Evolutionary conservation across 2,797 vertebrate genomes (phyloP).

Genomic region (Cryptoblepharus egeriae): DNA sequence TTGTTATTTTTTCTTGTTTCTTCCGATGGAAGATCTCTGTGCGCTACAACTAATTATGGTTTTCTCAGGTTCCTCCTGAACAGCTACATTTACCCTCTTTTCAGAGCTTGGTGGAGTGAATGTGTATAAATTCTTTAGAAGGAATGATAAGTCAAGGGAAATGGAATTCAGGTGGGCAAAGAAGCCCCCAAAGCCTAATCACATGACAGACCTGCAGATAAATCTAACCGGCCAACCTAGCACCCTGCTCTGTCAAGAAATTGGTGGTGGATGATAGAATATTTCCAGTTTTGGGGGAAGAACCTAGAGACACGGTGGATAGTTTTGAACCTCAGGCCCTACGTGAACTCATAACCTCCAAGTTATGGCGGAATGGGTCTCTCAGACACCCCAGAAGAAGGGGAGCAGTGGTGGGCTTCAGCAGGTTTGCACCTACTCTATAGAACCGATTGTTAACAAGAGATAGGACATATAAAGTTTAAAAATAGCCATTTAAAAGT

Average conservation of each 20-base stretch:
- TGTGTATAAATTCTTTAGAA: slow-evolving; percentile 15
- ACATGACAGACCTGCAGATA: slow-evolving; percentile 33
- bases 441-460: too few relatives aligned
- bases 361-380: too few relatives aligned
- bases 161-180: slow-evolving; percentile 21
- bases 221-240: slow-evolving; percentile 35
- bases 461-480: too few relatives aligned
- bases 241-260: slow-evolving; percentile 37
- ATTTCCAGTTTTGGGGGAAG: slow-evolving; percentile 18
- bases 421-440: too few relatives aligned
- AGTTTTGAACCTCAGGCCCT: too few relatives aligned
- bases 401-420: too few relatives aligned
- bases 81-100: slow-evolving; percentile 23
- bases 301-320: too few relatives aligned
- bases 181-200: background rate
- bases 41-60: slow-evolving; percentile 44
- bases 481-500: too few relatives aligned
- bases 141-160: slow-evolving; percentile 25
- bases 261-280: slow-evolving; percentile 30
- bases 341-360: too few relatives aligned
- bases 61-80: slow-evolving; percentile 22
- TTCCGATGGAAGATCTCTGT: slow-evolving; percentile 34
- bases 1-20: slow-evolving; percentile 42
- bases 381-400: too few relatives aligned
- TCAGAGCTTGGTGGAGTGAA: slow-evolving; percentile 35